Conservation (phyloP, 2,113 vertebrate species). For the Eulemur rufifrons region DNA sequence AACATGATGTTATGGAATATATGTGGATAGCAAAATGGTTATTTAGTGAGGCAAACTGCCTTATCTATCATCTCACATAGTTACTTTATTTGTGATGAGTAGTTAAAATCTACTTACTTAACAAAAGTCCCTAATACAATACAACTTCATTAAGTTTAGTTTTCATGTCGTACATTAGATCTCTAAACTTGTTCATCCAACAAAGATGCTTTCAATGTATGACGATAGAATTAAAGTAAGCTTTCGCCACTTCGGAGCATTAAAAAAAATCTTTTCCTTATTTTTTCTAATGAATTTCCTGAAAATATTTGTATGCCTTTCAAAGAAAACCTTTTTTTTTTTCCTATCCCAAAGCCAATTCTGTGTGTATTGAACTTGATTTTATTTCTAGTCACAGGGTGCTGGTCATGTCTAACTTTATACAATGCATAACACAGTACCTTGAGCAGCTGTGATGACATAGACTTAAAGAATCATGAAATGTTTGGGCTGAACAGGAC, state of each 20-base stretch:
- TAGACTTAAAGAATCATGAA: background rate
- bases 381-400: background rate
- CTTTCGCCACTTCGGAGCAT: background rate
- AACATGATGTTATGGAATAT: background rate
- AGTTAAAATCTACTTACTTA: background rate
- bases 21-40: background rate
- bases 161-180: background rate
- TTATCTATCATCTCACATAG: background rate
- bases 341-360: background rate
- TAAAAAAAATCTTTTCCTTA: background rate
- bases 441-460: background rate
- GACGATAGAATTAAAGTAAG: background rate
- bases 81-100: background rate
- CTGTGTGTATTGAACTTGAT: background rate
- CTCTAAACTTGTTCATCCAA: background rate
- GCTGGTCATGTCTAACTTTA: background rate
- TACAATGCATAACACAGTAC: background rate
- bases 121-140: background rate
- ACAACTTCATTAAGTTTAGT: background rate
- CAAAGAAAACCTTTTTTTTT: background rate
- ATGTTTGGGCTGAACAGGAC: background rate
- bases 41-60: background rate
- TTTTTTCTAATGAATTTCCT: conserved; percentile 2
- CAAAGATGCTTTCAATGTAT: background rate
- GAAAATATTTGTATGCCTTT: background rate